Conservation (phyloP, 1,140 invertebrate species). For the Euschistus heros region DNA sequence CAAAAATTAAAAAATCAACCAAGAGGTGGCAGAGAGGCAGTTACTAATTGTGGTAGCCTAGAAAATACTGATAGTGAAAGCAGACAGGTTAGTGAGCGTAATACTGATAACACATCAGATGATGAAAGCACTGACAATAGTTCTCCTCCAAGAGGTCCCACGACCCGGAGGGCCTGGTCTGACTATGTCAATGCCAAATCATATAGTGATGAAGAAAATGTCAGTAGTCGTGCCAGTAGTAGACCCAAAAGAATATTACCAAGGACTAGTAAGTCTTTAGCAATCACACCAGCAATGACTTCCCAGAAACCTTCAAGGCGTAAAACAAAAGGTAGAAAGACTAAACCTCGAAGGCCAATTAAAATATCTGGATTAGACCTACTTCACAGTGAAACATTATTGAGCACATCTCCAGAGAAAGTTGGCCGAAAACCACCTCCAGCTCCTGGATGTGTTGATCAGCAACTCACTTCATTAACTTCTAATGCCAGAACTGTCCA, state of each 20-base stretch:
- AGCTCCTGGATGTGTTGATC: slow-evolving; percentile 74
- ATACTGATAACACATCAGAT: slow-evolving; percentile 30
- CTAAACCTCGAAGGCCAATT: slow-evolving; percentile 42
- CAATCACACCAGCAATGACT: not conserved
- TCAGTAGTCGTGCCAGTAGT: not conserved
- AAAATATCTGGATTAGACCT: slow-evolving; percentile 77
- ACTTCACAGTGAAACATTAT: slow-evolving; percentile 76
- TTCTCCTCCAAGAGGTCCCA: slow-evolving; percentile 36
- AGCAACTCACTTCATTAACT: slow-evolving; percentile 46
- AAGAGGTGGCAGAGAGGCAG: slow-evolving; percentile 53
- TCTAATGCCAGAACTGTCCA: slow-evolving; percentile 52
- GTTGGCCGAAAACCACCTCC: slow-evolving; percentile 39
- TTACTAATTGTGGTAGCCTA: slow-evolving; percentile 39
- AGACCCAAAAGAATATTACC: slow-evolving; percentile 8
- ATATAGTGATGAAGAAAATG: slow-evolving; percentile 1
- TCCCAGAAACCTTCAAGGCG: slow-evolving; percentile 31
- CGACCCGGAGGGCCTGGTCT: slow-evolving; percentile 27
- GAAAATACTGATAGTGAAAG: slow-evolving; percentile 39
- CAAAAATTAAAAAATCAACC: slow-evolving; percentile 72
- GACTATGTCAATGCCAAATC: slow-evolving; percentile 7
- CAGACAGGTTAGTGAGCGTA: slow-evolving; percentile 32
- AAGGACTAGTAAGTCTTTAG: slow-evolving; percentile 1
- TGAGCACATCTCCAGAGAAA: slow-evolving; percentile 56
- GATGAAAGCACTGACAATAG: slow-evolving; percentile 37
- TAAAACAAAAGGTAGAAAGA: slow-evolving; percentile 44